Conservation (phyloP, 1,140 invertebrate genomes). For the Aethina tumida region DNA sequence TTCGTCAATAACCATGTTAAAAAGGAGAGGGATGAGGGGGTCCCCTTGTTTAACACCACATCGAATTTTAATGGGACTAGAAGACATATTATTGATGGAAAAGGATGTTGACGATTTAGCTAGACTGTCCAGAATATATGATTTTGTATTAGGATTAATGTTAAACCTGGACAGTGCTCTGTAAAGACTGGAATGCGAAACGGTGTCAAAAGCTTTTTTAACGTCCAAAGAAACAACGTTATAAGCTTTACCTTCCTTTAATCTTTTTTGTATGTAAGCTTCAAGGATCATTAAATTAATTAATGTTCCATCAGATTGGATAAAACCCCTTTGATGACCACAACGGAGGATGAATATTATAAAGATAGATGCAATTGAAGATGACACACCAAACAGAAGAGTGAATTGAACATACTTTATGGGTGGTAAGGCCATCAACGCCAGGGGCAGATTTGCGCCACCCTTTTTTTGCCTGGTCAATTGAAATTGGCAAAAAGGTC, state of each 20-base stretch:
- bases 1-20: too few relatives aligned
- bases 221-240: neutral
- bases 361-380: too few relatives aligned
- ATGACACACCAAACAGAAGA: too few relatives aligned
- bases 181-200: neutral
- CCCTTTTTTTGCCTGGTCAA: too few relatives aligned
- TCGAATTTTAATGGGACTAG: neutral
- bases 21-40: neutral
- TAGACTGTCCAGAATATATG: neutral
- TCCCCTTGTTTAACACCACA: neutral
- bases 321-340: too few relatives aligned
- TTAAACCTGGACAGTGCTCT: neutral
- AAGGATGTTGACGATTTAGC: neutral
- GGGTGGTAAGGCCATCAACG: too few relatives aligned
- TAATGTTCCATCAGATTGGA: too few relatives aligned
- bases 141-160: neutral
- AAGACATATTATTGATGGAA: neutral
- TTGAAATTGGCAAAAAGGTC: too few relatives aligned
- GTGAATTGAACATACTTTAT: too few relatives aligned
- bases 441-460: too few relatives aligned
- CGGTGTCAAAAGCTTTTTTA: conserved; percentile 1
- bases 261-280: neutral
- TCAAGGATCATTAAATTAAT: too few relatives aligned
- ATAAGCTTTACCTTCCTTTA: neutral
- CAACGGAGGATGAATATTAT: too few relatives aligned